A percentile compares a stretch with the other conserved stretches of the same genome.
Evolutionary conservation across 1,140 invertebrate genomes (phyloP).

Genomic region (Drosophila leontia): DNA sequence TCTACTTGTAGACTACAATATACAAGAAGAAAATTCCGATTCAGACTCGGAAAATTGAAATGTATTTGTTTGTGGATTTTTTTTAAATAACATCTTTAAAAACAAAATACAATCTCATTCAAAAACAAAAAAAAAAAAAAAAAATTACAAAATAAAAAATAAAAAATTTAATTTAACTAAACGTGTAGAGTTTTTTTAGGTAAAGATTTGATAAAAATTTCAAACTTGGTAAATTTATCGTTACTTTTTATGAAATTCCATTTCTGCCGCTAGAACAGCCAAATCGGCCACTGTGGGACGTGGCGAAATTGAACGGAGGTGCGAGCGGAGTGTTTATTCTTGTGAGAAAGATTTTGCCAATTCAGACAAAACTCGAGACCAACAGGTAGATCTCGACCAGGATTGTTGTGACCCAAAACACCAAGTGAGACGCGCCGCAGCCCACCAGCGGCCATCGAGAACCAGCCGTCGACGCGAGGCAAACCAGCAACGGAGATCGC

Average conservation of each 20-base stretch:
- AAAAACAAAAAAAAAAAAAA: background rate
- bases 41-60: constrained; percentile 1
- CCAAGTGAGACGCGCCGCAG: no score
- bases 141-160: background rate
- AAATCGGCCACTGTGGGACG: constrained; percentile 1
- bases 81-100: background rate
- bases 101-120: background rate
- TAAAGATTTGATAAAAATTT: background rate
- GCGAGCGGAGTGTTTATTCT: no score
- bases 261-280: background rate
- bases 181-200: background rate
- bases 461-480: no score
- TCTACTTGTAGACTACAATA: background rate
- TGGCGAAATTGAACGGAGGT: no score
- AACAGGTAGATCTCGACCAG: no score
- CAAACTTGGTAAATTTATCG: background rate
- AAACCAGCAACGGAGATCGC: no score
- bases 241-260: background rate
- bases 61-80: no score
- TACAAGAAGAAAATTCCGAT: background rate
- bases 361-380: background rate
- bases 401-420: no score
- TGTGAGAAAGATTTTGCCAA: no score
- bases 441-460: no score
- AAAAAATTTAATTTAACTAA: background rate